Conservation (phyloP, 2,113 vertebrate genomes). For the Myotis yumanensis region DNA sequence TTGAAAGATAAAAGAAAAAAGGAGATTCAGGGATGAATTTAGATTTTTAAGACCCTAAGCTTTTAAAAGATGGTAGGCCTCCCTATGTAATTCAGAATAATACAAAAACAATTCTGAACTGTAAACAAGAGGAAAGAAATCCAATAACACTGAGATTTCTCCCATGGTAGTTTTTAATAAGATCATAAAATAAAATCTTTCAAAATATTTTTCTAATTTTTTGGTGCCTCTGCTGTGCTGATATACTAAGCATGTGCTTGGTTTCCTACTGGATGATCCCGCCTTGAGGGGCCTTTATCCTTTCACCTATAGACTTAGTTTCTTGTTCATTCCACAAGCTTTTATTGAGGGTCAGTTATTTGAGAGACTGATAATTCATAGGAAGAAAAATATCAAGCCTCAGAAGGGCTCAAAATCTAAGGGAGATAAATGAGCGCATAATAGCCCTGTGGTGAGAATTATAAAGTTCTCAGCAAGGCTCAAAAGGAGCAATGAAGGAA, state of each 20-base stretch:
- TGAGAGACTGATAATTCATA: neutral
- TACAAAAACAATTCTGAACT: conserved; percentile 33
- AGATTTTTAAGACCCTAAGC: conserved; percentile 31
- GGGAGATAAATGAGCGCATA: neutral
- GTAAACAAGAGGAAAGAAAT: conserved; percentile 28
- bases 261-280: neutral
- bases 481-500: neutral
- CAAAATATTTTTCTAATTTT: conserved; percentile 43
- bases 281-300: neutral
- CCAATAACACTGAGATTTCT: conserved; percentile 26
- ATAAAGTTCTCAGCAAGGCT: neutral
- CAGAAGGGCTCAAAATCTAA: neutral
- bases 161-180: conserved; percentile 47
- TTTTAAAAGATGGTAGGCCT: conserved; percentile 3
- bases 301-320: neutral
- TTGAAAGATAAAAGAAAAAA: neutral
- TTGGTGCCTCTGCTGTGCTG: neutral
- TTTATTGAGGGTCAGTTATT: neutral
- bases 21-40: neutral
- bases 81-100: conserved; percentile 53
- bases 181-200: conserved; percentile 43
- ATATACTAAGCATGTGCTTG: neutral
- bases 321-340: neutral
- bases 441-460: neutral
- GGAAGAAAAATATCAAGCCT: neutral